Evolutionary conservation across 2,113 vertebrate genomes (phyloP).

Genomic region (Cinclus cinclus): DNA sequence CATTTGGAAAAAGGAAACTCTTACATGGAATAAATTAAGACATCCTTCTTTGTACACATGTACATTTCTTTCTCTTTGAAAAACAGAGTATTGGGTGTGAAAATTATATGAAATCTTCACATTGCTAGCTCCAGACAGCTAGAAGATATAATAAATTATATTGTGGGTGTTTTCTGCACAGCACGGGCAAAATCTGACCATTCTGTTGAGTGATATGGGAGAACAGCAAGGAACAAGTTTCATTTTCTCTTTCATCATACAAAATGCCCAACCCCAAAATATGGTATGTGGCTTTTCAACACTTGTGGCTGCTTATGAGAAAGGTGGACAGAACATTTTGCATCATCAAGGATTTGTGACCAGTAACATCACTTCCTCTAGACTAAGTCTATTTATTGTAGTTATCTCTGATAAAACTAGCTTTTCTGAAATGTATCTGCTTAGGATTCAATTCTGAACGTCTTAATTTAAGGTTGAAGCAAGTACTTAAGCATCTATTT

Average conservation of each 20-base stretch:
- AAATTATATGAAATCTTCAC: background rate
- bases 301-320: background rate
- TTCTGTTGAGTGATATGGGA: background rate
- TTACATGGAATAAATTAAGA: background rate
- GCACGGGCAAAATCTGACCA: background rate
- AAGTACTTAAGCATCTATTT: background rate
- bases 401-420: background rate
- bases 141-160: background rate
- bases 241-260: background rate
- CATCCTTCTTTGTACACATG: background rate
- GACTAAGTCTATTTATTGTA: background rate
- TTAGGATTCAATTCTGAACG: background rate
- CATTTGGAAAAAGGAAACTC: background rate
- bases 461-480: background rate
- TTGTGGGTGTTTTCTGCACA: fast-evolving
- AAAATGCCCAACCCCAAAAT: background rate
- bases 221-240: background rate
- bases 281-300: fast-evolving
- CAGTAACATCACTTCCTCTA: background rate
- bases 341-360: background rate
- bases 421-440: background rate
- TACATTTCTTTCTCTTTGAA: background rate
- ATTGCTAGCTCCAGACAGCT: background rate
- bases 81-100: background rate
- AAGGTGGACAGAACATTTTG: background rate